A percentile compares a stretch with the other conserved stretches of the same genome.
Conservation (phyloP, 92 coral and sea anemone species). For the Virgularia gustaviana region DNA sequence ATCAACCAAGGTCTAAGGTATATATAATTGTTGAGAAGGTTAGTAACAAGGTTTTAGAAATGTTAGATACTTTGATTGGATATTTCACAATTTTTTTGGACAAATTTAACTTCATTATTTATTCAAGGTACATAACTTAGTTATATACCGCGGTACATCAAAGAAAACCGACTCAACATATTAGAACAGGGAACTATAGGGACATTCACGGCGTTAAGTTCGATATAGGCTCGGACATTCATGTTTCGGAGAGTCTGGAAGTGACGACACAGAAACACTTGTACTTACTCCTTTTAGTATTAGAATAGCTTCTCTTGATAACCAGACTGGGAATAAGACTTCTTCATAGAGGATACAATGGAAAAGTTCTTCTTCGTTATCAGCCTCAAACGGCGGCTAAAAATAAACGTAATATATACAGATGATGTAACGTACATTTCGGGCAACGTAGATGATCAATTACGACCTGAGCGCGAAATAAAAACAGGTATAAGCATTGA, state of each 20-base stretch:
- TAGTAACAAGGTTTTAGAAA: too few relatives aligned
- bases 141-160: too few relatives aligned
- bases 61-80: too few relatives aligned
- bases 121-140: too few relatives aligned
- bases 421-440: not conserved
- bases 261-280: not conserved
- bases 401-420: constrained; percentile 3
- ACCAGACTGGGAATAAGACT: constrained; percentile 95
- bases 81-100: too few relatives aligned
- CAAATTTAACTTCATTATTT: too few relatives aligned
- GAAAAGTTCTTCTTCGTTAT: constrained; percentile 91
- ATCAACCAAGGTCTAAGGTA: too few relatives aligned
- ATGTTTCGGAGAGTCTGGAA: not conserved
- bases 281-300: constrained; percentile 89
- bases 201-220: not conserved
- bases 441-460: too few relatives aligned
- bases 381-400: constrained; percentile 98
- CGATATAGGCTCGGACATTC: not conserved
- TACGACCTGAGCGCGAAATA: too few relatives aligned
- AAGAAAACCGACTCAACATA: not conserved
- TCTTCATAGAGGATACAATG: constrained; percentile 92
- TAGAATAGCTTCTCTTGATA: constrained; percentile 88
- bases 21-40: too few relatives aligned
- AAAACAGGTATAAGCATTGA: not conserved
- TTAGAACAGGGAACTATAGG: not conserved